Evolutionary conservation across 2,888 invertebrate genomes (phyloP).

Genomic region (Crossocerus cetratus): DNA sequence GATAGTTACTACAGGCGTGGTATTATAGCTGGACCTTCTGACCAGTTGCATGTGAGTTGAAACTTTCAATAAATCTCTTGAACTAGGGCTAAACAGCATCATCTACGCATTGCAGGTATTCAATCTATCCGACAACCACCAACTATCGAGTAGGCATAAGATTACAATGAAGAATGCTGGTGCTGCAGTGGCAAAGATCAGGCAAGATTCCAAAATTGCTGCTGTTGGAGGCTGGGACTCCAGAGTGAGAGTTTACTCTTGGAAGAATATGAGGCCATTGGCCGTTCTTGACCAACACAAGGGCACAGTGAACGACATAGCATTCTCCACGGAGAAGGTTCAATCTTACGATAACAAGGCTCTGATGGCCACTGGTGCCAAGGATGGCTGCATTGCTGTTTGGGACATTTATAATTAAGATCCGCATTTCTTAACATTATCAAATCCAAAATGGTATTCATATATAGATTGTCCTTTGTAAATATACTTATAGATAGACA

Average conservation of each 20-base stretch:
- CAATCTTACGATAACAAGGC: slow-evolving; percentile 83
- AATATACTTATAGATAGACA: slow-evolving; percentile 20
- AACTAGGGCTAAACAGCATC: not conserved
- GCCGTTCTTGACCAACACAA: slow-evolving; percentile 87
- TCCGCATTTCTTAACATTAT: slow-evolving; percentile 6
- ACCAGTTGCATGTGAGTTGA: slow-evolving; percentile 79
- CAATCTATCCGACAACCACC: slow-evolving; percentile 62
- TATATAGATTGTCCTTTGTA: slow-evolving; percentile 7
- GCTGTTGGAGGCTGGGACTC: slow-evolving; percentile 88
- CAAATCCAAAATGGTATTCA: too few relatives aligned
- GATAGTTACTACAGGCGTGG: slow-evolving; percentile 83
- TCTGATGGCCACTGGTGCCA: slow-evolving; percentile 87
- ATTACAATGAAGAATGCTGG: slow-evolving; percentile 86
- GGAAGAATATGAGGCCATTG: slow-evolving; percentile 85
- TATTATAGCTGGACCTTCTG: slow-evolving; percentile 82
- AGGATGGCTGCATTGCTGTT: slow-evolving; percentile 86
- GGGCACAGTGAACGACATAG: slow-evolving; percentile 84
- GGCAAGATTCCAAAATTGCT: slow-evolving; percentile 85
- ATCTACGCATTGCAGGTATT: slow-evolving; percentile 68
- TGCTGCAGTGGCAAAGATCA: slow-evolving; percentile 83
- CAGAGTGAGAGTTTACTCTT: slow-evolving; percentile 86
- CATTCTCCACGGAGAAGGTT: slow-evolving; percentile 83
- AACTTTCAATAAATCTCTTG: not conserved
- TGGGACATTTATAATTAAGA: slow-evolving; percentile 88
- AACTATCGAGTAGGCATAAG: slow-evolving; percentile 76